Evolutionary conservation across 2,888 invertebrate genomes (phyloP), one percentile per base, ranked within the genome.

Genomic region (Bombylius major): DNA sequence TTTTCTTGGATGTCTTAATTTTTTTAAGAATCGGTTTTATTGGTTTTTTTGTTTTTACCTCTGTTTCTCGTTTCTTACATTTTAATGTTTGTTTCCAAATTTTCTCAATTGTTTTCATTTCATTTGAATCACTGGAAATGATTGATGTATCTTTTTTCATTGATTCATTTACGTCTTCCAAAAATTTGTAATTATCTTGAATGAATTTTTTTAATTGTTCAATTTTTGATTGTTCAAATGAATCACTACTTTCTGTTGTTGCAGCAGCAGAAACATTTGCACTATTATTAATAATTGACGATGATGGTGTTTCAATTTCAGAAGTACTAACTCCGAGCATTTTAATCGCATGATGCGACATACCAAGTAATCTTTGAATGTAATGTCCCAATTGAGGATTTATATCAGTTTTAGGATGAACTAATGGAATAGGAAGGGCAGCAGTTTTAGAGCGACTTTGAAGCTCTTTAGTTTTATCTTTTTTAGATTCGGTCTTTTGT

Each of bases 341-440:
- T 13, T 77, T 75, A n/a, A 80, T 66, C 55, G 74, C 75, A 11
- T 64, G 66, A 39, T 75, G 72, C 0, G 77, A 76, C 79, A 80
- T 78, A n/a, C 69, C 69, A 31, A 81, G 64, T 46, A 81, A 65
- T 59, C 76, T 74, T 54, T 76, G 71, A 4, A 81, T 75, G 61
- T 78, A 78, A 9, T 70, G 70, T 5, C 72, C 64, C 47, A 79
- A 62, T 12, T 66, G 58, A 3, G 76, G 73, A 65, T 77, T 69
- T 7, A 72, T 9, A 46, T 34, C 39, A 39, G 8, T 50, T 47
- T 23, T 52, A 54, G 5, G 9, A 42, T 13, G 42, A 32, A 1
- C 23, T 34, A 32, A 9, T 14, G 52, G 3, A 39, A 9, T 39
- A 9, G 39, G 12, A 47, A 23, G 23, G 23, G 12, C 5, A n/a